Evolutionary conservation across 2,888 invertebrate genomes (phyloP), one percentile per base, ranked within the genome.

Genomic region (Chouioia cunea): DNA sequence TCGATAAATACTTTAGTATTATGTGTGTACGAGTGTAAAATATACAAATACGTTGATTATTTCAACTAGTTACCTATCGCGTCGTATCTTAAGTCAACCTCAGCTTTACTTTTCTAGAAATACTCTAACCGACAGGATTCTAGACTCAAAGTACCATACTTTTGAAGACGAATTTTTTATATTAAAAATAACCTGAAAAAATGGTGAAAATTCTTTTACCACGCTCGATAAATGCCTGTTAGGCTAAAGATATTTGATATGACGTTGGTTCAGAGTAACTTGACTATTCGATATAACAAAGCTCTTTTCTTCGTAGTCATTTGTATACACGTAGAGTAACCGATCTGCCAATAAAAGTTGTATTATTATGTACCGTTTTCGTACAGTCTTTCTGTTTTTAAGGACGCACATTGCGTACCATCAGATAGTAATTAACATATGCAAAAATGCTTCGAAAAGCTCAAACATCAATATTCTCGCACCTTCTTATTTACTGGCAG

Each of bases 311-410:
- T 72, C 36, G n/a, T n/a, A 68, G 57, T 72, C 68, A 68, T 72
- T 69, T 52, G 65, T 65, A 62, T 36, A 65, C 36, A 69, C 48
- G 69, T 6, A 69, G 65, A 48, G 18, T 43, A 52, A n/a, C 52
- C 52, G 22, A 52, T 62, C 65, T 53, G 65, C 57, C 53, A 52
- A 44, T 65, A 66, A 60, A 64, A 70, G 53, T 44, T 69, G 47
- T 65, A 60, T 60, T 6, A 62, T 62, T 46, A 64, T 70, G 54
- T 73, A 73, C n/a, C n/a, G n/a, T n/a, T n/a, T 44, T 70, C 43
- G 63, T 69, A 69, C 73, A 73, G 73, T 73, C 69, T 73, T n/a
- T 73, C 46, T 65, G 46, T 59, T 53, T 73, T 70, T 58, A 60
- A 50, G 44, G 67, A 65, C 64, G 50, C 27, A 18, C 59, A 15